Evolutionary conservation across 1,140 invertebrate genomes (phyloP).

Genomic region (Drosophila bipectinata): DNA sequence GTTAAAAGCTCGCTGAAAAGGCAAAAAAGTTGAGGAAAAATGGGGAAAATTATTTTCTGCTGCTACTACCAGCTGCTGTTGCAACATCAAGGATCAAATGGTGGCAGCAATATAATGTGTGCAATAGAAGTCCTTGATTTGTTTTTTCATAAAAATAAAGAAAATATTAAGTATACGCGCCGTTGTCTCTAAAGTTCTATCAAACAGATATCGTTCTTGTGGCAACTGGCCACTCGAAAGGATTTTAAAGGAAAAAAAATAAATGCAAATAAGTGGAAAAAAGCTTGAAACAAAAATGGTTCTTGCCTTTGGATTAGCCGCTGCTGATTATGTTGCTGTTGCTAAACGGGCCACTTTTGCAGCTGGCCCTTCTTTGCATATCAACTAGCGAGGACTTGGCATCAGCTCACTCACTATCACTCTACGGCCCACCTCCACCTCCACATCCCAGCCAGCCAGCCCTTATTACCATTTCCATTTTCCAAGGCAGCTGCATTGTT

Average conservation of each 20-base stretch:
- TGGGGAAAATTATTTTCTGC: slow-evolving; percentile 18
- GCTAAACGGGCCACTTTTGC: slow-evolving; percentile 72
- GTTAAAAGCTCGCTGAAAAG: slow-evolving; percentile 38
- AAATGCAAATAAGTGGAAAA: slow-evolving; percentile 50
- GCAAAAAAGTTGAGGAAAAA: slow-evolving; percentile 36
- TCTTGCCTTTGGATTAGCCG: slow-evolving; percentile 18
- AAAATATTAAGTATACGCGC: too few relatives aligned
- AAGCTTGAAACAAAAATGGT: slow-evolving; percentile 70
- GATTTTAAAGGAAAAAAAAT: slow-evolving; percentile 48
- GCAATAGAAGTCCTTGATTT: background rate
- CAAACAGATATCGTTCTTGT: slow-evolving; percentile 37
- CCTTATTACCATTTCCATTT: slow-evolving; percentile 13
- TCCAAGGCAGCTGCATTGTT: slow-evolving; percentile 61
- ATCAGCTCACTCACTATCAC: slow-evolving; percentile 5
- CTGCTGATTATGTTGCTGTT: slow-evolving; percentile 47
- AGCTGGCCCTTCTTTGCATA: slow-evolving; percentile 71
- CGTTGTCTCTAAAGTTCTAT: too few relatives aligned
- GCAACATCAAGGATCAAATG: slow-evolving; percentile 57
- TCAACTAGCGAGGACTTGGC: slow-evolving; percentile 25
- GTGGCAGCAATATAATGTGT: slow-evolving; percentile 8
- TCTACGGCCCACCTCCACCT: background rate
- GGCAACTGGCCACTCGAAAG: slow-evolving; percentile 65
- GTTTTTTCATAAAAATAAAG: too few relatives aligned
- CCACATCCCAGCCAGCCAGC: slow-evolving; percentile 5
- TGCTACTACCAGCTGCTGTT: slow-evolving; percentile 38